These are phyloP conservation scores for Drosophila percnosoma DNA, from an alignment of 2,888 invertebrate genomes.

Conservation along the genomic window DNA sequence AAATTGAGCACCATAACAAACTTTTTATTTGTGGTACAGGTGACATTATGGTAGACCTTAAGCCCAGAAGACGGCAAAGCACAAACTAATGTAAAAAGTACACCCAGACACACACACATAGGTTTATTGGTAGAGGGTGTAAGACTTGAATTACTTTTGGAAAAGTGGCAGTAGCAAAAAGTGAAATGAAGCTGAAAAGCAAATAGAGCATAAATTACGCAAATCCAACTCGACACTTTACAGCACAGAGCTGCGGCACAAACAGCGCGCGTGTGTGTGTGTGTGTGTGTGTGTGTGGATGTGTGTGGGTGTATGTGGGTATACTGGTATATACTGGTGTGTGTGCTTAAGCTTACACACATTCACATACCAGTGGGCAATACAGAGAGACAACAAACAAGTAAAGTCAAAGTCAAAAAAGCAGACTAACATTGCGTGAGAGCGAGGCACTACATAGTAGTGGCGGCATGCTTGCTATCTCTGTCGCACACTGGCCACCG, in stretches of 20 bases:
- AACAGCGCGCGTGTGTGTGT: constrained; percentile 12
- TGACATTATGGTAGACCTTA: constrained; percentile 40
- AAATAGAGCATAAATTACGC: constrained; percentile 81
- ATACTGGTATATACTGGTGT: constrained; percentile 4
- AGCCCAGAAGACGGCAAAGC: constrained; percentile 6
- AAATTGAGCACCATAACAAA: not conserved
- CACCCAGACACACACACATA: not conserved
- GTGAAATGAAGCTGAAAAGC: constrained; percentile 79
- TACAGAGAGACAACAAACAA: constrained; percentile 70
- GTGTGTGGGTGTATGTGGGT: constrained; percentile 4
- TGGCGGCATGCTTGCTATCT: constrained; percentile 4
- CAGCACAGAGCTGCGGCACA: constrained; percentile 36
- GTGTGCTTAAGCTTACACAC: constrained; percentile 25
- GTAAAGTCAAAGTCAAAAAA: constrained; percentile 77
- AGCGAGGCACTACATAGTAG: constrained; percentile 28
- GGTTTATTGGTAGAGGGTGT: constrained; percentile 5
- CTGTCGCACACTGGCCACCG: constrained; percentile 32
- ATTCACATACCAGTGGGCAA: constrained; percentile 21
- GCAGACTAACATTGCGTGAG: constrained; percentile 63
- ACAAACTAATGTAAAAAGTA: constrained; percentile 26
- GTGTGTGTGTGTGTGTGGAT: constrained; percentile 15
- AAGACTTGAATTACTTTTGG: constrained; percentile 48
- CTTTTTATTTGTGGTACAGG: constrained; percentile 16
- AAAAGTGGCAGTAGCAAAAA: constrained; percentile 64
- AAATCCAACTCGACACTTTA: constrained; percentile 78